These are phyloP conservation scores for Heliconius charithonia DNA, from an alignment of 2,888 invertebrate species.

Conservation along the genomic window DNA sequence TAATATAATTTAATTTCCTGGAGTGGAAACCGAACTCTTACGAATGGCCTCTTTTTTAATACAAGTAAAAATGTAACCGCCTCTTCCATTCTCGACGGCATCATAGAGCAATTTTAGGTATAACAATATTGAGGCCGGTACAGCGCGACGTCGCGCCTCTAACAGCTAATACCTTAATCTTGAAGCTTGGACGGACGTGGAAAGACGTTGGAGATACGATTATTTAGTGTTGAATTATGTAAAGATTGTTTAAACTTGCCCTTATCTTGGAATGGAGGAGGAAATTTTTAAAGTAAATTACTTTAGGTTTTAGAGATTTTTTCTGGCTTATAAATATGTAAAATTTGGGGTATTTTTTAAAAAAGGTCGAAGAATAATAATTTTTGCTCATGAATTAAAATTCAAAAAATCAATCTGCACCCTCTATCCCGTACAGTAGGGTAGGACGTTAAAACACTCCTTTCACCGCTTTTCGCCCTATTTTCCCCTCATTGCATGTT, in stretches of 20 bases:
- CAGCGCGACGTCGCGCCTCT: conserved; percentile 56
- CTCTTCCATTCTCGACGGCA: conserved; percentile 44
- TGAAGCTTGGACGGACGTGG: conserved; percentile 74
- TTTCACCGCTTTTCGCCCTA: too few species aligned
- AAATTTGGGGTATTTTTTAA: neutral
- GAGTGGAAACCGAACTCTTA: neutral
- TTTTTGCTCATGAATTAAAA: neutral
- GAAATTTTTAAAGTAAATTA: neutral
- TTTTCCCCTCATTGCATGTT: too few species aligned
- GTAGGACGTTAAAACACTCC: too few species aligned
- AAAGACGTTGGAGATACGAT: conserved; percentile 58
- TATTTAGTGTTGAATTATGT: conserved; percentile 26
- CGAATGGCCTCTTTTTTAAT: neutral
- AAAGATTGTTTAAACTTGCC: conserved; percentile 15
- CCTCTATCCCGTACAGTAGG: too few species aligned
- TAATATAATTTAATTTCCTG: neutral
- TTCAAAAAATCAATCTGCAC: too few species aligned
- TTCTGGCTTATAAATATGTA: neutral
- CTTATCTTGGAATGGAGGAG: neutral
- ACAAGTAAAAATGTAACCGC: conserved; percentile 14
- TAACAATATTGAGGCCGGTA: conserved; percentile 60
- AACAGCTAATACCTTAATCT: conserved; percentile 81
- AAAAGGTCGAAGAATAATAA: neutral
- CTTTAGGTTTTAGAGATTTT: conserved; percentile 1
- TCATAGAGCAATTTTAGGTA: conserved; percentile 53